phyloP scores from a whole-genome alignment of 1,140 invertebrate species.

The Elysia chlorotica region DNA sequence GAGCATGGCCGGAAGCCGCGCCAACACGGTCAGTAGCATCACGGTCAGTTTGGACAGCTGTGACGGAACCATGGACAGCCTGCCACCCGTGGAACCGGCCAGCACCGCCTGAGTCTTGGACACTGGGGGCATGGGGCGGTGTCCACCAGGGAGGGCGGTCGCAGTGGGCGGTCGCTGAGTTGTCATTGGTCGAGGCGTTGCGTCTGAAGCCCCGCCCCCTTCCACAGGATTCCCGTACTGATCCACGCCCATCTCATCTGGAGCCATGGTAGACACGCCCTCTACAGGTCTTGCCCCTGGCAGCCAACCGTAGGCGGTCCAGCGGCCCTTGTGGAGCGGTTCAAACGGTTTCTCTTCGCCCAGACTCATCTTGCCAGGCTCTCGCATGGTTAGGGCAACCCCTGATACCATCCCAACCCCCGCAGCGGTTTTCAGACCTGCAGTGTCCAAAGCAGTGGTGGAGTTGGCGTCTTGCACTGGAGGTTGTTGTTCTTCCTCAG shows the following conservation, averaged over 20 bases:
- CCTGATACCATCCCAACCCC: not conserved
- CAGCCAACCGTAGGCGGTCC: not conserved
- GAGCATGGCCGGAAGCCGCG: no score
- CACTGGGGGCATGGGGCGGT: no score
- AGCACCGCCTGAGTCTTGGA: no score
- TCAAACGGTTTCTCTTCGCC: not conserved
- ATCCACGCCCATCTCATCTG: not conserved
- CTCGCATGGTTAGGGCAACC: not conserved
- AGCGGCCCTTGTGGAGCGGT: not conserved
- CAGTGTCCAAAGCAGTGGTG: not conserved
- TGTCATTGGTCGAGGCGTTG: no score
- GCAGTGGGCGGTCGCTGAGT: no score
- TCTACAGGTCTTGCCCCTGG: not conserved
- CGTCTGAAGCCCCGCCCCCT: no score
- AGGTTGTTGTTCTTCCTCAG: not conserved
- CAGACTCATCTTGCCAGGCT: not conserved
- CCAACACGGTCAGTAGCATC: no score
- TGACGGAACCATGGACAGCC: no score
- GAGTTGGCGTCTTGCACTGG: not conserved
- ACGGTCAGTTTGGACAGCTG: no score
- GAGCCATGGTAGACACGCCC: not conserved
- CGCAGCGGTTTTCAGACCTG: not conserved
- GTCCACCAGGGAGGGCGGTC: no score
- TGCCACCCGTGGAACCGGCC: no score
- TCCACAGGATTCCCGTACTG: not conserved